A percentile compares a stretch with the other conserved stretches of the same genome.
Conservation (phyloP, 2,113 vertebrate species). For the Mastomys natalensis region DNA sequence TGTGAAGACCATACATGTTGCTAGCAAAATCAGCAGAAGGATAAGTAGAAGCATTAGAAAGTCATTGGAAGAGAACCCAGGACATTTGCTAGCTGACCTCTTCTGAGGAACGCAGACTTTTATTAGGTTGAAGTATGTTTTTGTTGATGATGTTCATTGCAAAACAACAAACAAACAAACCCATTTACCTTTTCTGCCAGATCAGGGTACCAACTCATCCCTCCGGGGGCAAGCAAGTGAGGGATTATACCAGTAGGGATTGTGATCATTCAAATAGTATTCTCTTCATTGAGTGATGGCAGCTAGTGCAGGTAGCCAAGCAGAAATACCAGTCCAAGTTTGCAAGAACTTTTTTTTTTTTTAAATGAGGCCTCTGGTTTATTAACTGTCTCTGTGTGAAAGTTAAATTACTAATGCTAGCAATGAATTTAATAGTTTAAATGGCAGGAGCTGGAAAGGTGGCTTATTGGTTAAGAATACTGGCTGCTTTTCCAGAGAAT, state of each 20-base stretch:
- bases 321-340: not conserved
- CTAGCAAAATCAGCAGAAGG: not conserved
- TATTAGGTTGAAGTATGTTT: not conserved
- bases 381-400: not conserved
- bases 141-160: not conserved
- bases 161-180: not conserved
- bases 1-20: not conserved
- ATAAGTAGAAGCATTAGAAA: not conserved
- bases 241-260: not conserved
- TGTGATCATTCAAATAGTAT: not conserved
- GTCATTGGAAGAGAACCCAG: not conserved
- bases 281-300: not conserved
- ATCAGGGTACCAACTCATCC: not conserved
- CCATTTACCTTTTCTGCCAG: not conserved
- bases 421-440: not conserved
- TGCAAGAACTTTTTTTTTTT: not conserved
- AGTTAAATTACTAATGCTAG: not conserved
- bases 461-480: not conserved
- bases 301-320: not conserved
- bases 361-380: not conserved
- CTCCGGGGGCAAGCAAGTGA: not conserved
- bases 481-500: not conserved
- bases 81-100: not conserved
- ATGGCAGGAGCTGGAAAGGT: not conserved
- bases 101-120: slow-evolving; percentile 11